phyloP scores from a whole-genome alignment of 2,113 vertebrate species.

The Antechinus flavipes region DNA sequence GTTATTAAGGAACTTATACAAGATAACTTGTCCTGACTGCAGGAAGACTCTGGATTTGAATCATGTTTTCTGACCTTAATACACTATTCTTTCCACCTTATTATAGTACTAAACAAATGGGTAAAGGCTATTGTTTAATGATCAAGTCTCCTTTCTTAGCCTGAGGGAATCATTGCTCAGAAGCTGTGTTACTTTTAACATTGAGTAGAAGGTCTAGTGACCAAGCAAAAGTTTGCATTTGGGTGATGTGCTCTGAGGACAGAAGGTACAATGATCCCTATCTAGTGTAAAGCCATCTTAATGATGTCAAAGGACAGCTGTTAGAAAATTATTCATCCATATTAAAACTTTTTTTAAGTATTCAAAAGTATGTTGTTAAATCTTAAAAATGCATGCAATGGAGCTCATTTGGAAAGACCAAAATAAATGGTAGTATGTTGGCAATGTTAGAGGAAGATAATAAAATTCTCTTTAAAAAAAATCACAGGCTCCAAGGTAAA shows the following conservation, averaged over 20 bases:
- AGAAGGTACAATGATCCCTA: neutral
- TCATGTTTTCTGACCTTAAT: neutral
- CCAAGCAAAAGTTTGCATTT: neutral
- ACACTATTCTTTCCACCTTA: neutral
- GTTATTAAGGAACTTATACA: neutral
- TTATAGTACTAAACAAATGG: neutral
- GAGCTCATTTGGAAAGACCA: neutral
- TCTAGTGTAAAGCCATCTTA: neutral
- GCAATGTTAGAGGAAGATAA: neutral
- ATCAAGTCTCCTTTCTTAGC: neutral
- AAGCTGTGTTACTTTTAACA: neutral
- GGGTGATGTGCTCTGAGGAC: neutral
- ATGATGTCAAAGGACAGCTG: neutral
- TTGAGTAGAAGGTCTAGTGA: neutral
- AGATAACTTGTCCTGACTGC: neutral
- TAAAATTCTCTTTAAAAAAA: neutral
- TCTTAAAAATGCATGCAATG: neutral
- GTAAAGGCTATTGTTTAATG: neutral
- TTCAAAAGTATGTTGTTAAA: neutral
- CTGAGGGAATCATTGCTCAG: neutral
- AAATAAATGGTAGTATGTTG: neutral
- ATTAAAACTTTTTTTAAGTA: neutral
- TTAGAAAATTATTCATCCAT: neutral
- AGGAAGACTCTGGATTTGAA: neutral
- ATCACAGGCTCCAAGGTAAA: neutral